Conservation (phyloP, 2,797 vertebrate species). For the Trematomus bernacchii region DNA sequence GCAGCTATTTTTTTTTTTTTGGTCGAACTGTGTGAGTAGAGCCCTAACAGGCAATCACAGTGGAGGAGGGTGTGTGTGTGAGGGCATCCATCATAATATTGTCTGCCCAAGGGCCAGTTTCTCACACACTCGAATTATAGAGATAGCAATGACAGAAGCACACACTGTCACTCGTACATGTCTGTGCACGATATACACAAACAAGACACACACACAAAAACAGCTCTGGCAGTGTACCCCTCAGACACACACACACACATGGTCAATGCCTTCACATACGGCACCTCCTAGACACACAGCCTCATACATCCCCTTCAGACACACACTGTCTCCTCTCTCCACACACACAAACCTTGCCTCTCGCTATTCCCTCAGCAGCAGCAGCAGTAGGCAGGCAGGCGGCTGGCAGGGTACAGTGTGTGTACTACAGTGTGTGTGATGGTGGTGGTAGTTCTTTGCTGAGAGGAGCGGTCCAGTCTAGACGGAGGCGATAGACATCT, state of each 20-base stretch:
- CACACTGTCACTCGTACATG: constrained; percentile 76
- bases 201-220: constrained; percentile 53
- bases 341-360: constrained; percentile 59
- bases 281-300: constrained; percentile 46
- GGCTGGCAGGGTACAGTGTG: constrained; percentile 64
- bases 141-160: constrained; percentile 76
- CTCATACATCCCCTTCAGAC: constrained; percentile 37
- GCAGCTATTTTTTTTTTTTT: constrained; percentile 66
- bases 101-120: constrained; percentile 77
- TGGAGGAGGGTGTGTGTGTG: constrained; percentile 72
- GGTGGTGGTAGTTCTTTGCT: constrained; percentile 66
- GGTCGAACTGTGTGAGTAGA: constrained; percentile 61
- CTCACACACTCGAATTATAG: constrained; percentile 79
- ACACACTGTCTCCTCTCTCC: constrained; percentile 10
- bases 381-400: constrained; percentile 36
- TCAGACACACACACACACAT: constrained; percentile 43
- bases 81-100: constrained; percentile 83
- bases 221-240: constrained; percentile 49
- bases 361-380: constrained; percentile 63
- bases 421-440: constrained; percentile 64
- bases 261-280: constrained; percentile 45
- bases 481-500: constrained; percentile 87
- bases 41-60: constrained; percentile 76
- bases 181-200: constrained; percentile 61
- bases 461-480: constrained; percentile 80